Evolutionary conservation across 2,888 invertebrate genomes (phyloP).

Genomic region (Ichneumon xanthorius): DNA sequence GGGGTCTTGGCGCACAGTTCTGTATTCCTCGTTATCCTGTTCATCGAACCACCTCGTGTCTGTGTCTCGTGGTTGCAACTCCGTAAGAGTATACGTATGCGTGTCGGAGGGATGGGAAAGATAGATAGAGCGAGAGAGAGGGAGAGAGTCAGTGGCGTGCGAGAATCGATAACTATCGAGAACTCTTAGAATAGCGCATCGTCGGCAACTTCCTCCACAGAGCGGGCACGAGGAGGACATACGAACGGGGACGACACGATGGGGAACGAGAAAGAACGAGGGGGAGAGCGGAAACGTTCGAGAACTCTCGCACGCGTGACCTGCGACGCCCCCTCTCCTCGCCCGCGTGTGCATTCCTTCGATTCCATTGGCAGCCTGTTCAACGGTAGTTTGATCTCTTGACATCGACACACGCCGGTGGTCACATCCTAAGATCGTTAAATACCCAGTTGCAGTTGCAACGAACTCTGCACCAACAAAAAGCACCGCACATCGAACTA

Average conservation of each 20-base stretch:
- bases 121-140: neutral
- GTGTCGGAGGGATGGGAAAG: neutral
- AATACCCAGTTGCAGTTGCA: neutral
- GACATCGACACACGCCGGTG: conserved; percentile 18
- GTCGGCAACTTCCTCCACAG: conserved; percentile 56
- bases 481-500: conserved; percentile 1
- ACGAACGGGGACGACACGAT: conserved; percentile 62
- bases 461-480: neutral
- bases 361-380: conserved; percentile 29
- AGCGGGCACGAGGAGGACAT: neutral
- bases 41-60: conserved; percentile 45
- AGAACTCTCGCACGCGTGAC: conserved; percentile 44
- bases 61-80: conserved; percentile 30
- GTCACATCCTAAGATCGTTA: conserved; percentile 32
- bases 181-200: conserved; percentile 53
- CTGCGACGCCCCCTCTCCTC: conserved; percentile 28
- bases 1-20: neutral
- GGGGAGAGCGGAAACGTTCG: conserved; percentile 1
- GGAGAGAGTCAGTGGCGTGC: conserved; percentile 49
- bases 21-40: conserved; percentile 50
- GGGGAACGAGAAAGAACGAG: conserved; percentile 8
- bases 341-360: conserved; percentile 38
- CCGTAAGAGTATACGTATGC: neutral
- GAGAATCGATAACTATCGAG: conserved; percentile 66
- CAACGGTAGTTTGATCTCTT: conserved; percentile 51